phyloP scores from a whole-genome alignment of 2,113 vertebrate genomes.

The Eulacestoma nigropectus region DNA sequence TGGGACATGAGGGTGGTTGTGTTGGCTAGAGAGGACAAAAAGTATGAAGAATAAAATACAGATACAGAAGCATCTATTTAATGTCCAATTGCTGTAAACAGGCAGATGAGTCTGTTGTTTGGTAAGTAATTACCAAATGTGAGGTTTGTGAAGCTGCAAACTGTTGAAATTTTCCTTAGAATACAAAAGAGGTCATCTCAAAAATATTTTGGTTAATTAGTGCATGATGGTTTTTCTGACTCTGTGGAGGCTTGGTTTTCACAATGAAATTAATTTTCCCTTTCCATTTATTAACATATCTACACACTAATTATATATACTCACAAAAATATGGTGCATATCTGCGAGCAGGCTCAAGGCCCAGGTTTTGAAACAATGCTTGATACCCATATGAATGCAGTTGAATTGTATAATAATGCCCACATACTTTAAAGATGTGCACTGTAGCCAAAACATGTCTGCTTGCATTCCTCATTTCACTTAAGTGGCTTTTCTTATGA shows the following conservation, averaged over 20 bases:
- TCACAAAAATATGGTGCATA: not conserved
- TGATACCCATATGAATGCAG: not conserved
- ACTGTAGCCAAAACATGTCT: slow-evolving; percentile 65
- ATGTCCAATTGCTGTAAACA: not conserved
- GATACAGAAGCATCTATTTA: not conserved
- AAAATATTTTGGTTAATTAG: not conserved
- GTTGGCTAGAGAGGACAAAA: not conserved
- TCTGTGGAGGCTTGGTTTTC: not conserved
- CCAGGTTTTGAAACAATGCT: slow-evolving; percentile 30
- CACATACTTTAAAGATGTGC: slow-evolving; percentile 52
- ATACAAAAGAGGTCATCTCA: not conserved
- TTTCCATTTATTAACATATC: not conserved
- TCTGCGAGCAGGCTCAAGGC: not conserved
- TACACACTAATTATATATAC: not conserved
- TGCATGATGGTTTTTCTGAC: not conserved
- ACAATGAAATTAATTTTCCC: not conserved
- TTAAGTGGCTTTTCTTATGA: slow-evolving; percentile 65
- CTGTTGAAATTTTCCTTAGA: not conserved
- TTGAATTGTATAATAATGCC: slow-evolving; percentile 40
- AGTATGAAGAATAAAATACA: not conserved
- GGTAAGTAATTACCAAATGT: not conserved
- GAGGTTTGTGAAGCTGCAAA: not conserved
- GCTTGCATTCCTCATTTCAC: slow-evolving; percentile 67
- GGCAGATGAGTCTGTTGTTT: not conserved
- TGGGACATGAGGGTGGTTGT: not conserved